phyloP scores from a whole-genome alignment of 2,113 vertebrate species.

The Oxyura jamaicensis region DNA sequence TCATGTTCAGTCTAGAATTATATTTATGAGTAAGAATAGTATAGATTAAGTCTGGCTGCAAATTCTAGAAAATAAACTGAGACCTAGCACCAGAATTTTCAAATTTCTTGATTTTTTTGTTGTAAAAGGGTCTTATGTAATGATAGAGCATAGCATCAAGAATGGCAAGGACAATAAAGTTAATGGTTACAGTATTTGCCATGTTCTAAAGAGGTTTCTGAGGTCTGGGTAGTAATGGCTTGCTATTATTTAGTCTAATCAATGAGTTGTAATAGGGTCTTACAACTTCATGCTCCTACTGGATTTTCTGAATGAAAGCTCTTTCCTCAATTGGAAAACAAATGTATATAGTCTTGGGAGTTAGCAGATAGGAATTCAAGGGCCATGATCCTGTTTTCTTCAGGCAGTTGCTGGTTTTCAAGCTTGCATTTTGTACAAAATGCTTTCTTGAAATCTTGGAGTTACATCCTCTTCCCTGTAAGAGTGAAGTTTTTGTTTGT shows the following conservation, averaged over 20 bases:
- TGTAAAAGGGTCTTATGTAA: background rate
- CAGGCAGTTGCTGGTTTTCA: background rate
- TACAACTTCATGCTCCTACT: rapidly evolving
- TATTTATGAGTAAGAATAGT: background rate
- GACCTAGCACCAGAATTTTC: background rate
- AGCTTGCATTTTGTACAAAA: background rate
- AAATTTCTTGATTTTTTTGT: background rate
- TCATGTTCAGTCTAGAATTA: background rate
- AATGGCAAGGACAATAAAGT: background rate
- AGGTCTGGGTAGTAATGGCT: background rate
- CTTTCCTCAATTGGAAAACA: background rate
- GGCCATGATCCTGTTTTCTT: background rate
- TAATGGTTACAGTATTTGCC: background rate
- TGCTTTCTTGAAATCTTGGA: background rate
- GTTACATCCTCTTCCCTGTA: background rate
- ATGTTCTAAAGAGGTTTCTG: background rate
- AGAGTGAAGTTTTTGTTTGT: background rate
- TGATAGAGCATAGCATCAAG: background rate
- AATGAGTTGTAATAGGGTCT: background rate
- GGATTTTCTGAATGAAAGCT: background rate
- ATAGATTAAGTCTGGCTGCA: background rate
- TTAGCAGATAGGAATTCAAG: background rate
- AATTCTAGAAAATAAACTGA: background rate
- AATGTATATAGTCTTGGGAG: background rate
- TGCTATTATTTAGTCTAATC: background rate